These are phyloP conservation scores for Colius striatus DNA, from an alignment of 2,113 vertebrate genomes.

Conservation along the genomic window DNA sequence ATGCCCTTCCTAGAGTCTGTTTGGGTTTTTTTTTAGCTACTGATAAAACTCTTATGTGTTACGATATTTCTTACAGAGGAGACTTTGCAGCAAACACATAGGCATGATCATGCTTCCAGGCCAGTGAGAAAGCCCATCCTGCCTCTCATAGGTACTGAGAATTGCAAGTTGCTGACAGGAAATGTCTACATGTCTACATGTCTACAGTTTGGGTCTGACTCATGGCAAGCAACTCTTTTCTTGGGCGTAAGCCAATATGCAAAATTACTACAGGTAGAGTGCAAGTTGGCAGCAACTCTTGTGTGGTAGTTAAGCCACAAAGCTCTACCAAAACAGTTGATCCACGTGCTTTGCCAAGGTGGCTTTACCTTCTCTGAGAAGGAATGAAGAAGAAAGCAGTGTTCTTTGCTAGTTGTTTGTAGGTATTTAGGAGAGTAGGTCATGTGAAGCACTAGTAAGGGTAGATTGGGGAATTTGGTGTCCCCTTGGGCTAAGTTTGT, in stretches of 20 bases:
- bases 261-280: not conserved
- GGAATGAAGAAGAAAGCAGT: not conserved
- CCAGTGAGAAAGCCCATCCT: not conserved
- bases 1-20: not conserved
- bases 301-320: not conserved
- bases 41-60: not conserved
- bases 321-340: not conserved
- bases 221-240: not conserved
- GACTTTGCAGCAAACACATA: not conserved
- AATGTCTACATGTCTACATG: fast-evolving
- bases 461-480: not conserved
- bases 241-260: not conserved
- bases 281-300: not conserved
- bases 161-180: not conserved
- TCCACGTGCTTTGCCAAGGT: not conserved
- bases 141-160: not conserved
- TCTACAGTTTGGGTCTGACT: not conserved
- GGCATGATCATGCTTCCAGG: not conserved
- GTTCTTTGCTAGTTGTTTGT: not conserved
- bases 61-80: not conserved
- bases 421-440: not conserved
- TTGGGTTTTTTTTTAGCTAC: not conserved
- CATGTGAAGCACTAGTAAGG: not conserved
- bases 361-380: not conserved
- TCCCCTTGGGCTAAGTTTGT: not conserved